Conservation (phyloP, 2,797 vertebrate species). For the Bucorvus abyssinicus region DNA sequence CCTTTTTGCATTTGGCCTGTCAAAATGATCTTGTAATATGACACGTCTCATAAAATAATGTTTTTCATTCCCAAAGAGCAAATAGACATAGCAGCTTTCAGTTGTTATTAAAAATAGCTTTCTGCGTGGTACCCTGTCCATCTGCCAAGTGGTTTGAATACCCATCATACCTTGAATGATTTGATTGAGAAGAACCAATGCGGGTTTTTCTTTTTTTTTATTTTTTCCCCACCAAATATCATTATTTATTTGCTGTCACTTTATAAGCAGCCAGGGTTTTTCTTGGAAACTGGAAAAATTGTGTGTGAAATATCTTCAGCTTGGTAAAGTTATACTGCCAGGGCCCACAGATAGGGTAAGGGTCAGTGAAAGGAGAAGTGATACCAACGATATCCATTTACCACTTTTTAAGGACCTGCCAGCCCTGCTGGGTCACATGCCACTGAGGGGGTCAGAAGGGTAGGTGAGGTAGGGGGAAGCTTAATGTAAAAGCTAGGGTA, state of each 20-base stretch:
- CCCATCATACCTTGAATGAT: not conserved
- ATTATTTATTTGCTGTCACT: not conserved
- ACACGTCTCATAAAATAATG: not conserved
- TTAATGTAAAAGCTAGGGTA: not conserved
- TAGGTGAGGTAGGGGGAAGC: not conserved
- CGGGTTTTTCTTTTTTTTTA: not conserved
- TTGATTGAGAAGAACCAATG: not conserved
- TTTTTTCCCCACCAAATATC: not conserved
- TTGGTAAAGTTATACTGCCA: not conserved
- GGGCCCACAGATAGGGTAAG: not conserved
- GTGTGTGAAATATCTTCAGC: not conserved
- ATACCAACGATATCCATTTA: accelerated
- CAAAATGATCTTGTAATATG: not conserved
- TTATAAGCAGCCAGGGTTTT: not conserved
- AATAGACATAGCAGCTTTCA: not conserved
- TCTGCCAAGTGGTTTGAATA: not conserved
- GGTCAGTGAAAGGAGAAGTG: not conserved
- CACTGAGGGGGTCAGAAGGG: not conserved
- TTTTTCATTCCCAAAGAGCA: not conserved
- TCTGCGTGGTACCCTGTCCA: not conserved
- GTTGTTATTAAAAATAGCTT: not conserved
- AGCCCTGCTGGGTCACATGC: accelerated
- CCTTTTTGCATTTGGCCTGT: not conserved
- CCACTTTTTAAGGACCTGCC: not conserved
- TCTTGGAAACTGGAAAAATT: not conserved